A percentile compares a stretch with the other conserved stretches of the same genome.
Evolutionary conservation across 2,888 invertebrate genomes (phyloP).

Genomic region (Ornithoptera priamus): DNA sequence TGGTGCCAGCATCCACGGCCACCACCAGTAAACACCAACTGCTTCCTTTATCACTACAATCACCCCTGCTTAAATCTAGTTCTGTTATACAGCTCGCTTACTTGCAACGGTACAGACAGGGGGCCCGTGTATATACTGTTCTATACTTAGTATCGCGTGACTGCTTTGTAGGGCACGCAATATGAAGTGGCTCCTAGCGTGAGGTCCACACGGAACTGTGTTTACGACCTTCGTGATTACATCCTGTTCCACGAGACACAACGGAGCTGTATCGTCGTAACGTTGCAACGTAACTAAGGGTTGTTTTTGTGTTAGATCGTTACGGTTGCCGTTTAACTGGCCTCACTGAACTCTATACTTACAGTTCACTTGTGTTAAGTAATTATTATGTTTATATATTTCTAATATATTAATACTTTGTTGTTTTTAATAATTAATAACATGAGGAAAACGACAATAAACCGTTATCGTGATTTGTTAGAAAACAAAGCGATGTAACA

Average conservation of each 20-base stretch:
- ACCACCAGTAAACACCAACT: too few relatives aligned
- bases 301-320: slow-evolving; percentile 16
- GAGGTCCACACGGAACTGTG: slow-evolving; percentile 19
- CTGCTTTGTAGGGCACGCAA: slow-evolving; percentile 21
- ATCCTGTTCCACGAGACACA: slow-evolving; percentile 11
- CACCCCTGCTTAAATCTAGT: too few relatives aligned
- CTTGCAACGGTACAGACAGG: neutral
- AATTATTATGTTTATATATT: too few relatives aligned
- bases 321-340: slow-evolving; percentile 8
- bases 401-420: too few relatives aligned
- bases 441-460: too few relatives aligned
- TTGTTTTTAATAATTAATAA: too few relatives aligned
- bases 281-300: neutral
- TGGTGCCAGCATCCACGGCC: too few relatives aligned
- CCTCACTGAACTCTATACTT: neutral
- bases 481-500: too few relatives aligned
- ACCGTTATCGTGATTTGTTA: too few relatives aligned
- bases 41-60: too few relatives aligned
- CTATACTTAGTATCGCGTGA: slow-evolving; percentile 16
- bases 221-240: slow-evolving; percentile 10
- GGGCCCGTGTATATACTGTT: neutral
- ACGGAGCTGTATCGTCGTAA: neutral
- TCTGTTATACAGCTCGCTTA: too few relatives aligned
- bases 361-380: too few relatives aligned
- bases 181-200: neutral